phyloP scores from a whole-genome alignment of 2,888 invertebrate species.

The Blastobasis adustella region DNA sequence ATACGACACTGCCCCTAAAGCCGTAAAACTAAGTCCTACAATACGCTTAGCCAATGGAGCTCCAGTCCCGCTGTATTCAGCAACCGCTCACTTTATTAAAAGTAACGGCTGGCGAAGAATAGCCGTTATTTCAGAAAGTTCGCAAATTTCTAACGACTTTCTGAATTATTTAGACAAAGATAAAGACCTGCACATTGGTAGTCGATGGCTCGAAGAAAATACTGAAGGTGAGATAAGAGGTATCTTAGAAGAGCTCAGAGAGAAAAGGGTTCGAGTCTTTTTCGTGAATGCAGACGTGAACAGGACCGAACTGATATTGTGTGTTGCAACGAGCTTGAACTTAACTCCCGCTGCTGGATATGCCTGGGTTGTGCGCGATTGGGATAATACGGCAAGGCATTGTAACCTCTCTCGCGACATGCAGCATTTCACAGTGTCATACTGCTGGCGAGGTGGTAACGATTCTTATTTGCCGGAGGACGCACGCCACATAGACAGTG shows the following conservation, averaged over 20 bases:
- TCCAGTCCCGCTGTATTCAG: slow-evolving; percentile 16
- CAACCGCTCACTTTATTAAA: slow-evolving; percentile 14
- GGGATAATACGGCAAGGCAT: slow-evolving; percentile 14
- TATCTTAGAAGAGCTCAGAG: slow-evolving; percentile 13
- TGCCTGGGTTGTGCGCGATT: slow-evolving; percentile 42
- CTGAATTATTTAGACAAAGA: neutral
- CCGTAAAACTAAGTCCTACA: neutral
- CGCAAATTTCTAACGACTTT: slow-evolving; percentile 16
- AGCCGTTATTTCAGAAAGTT: slow-evolving; percentile 81
- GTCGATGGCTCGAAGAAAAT: neutral
- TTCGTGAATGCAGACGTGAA: slow-evolving; percentile 84
- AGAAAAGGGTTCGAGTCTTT: slow-evolving; percentile 79
- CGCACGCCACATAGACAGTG: neutral
- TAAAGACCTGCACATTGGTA: neutral
- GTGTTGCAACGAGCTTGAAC: slow-evolving; percentile 50
- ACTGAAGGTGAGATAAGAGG: neutral
- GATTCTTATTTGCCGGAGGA: slow-evolving; percentile 1
- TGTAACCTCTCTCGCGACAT: slow-evolving; percentile 1
- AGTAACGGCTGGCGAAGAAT: slow-evolving; percentile 78
- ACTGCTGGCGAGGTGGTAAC: slow-evolving; percentile 16
- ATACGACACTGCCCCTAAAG: slow-evolving; percentile 12
- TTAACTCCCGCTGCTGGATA: slow-evolving; percentile 59
- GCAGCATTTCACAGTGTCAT: slow-evolving; percentile 22
- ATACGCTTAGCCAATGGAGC: slow-evolving; percentile 16
- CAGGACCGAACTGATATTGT: slow-evolving; percentile 80